Conservation (phyloP, 2,797 vertebrate species). For the Acanthurus lineatus region DNA sequence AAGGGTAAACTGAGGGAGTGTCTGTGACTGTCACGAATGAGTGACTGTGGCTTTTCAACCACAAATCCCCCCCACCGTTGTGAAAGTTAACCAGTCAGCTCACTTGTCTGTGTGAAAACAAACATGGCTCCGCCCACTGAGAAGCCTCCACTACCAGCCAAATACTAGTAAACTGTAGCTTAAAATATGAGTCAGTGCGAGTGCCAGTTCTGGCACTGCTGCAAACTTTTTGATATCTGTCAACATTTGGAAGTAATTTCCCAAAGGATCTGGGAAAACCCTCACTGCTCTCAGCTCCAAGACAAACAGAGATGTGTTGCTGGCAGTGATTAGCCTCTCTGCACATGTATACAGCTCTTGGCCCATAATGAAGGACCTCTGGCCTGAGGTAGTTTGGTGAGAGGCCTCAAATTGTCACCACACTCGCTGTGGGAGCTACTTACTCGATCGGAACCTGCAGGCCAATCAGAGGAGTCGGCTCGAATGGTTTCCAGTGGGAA, state of each 20-base stretch:
- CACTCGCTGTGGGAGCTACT: slow-evolving; percentile 45
- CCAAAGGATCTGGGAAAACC: slow-evolving; percentile 60
- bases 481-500: slow-evolving; percentile 54
- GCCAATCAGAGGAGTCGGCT: slow-evolving; percentile 22
- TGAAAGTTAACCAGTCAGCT: slow-evolving; percentile 18
- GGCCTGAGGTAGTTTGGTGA: slow-evolving; percentile 42
- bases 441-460: slow-evolving; percentile 28
- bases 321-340: slow-evolving; percentile 67
- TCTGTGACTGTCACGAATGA: slow-evolving; percentile 38
- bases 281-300: slow-evolving; percentile 57
- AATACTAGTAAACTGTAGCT: background rate
- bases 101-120: background rate
- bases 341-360: slow-evolving; percentile 58
- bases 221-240: slow-evolving; percentile 59
- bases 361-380: slow-evolving; percentile 50
- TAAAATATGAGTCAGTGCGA: slow-evolving; percentile 42
- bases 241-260: slow-evolving; percentile 81
- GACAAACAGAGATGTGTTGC: slow-evolving; percentile 71
- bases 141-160: slow-evolving; percentile 9
- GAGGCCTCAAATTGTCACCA: slow-evolving; percentile 40
- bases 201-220: slow-evolving; percentile 2
- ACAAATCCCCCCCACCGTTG: slow-evolving; percentile 28
- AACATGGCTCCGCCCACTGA: background rate
- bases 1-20: slow-evolving; percentile 12
- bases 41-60: slow-evolving; percentile 17